Percentiles rank a stretch among this genome's conserved stretches.
Conservation (phyloP, 2,888 invertebrate genomes). For the Dascillus cervinus region DNA sequence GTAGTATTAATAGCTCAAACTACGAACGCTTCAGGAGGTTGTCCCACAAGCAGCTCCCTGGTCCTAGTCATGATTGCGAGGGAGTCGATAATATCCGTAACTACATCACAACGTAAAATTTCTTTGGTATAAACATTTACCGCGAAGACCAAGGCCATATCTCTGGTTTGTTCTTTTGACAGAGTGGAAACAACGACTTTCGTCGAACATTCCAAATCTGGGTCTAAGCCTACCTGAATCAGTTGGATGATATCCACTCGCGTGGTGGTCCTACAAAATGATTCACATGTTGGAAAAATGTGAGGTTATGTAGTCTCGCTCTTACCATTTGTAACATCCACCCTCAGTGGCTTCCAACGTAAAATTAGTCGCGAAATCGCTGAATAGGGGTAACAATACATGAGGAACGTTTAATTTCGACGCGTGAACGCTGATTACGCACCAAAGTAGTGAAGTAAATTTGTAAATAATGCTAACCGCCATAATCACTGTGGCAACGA, state of each 20-base stretch:
- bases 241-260: constrained; percentile 76
- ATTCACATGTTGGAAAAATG: constrained; percentile 7
- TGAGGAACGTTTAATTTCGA: constrained; percentile 84
- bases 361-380: constrained; percentile 78
- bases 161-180: constrained; percentile 63
- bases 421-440: constrained; percentile 13
- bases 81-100: constrained; percentile 77
- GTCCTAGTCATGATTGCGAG: constrained; percentile 89
- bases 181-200: constrained; percentile 67
- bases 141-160: constrained; percentile 80
- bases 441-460: too few relatives aligned
- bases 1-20: constrained; percentile 83
- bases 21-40: constrained; percentile 93
- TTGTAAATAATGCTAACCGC: too few relatives aligned
- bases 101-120: constrained; percentile 83
- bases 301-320: constrained; percentile 1
- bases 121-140: constrained; percentile 76
- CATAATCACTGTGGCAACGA: too few relatives aligned
- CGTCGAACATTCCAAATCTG: constrained; percentile 59
- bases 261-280: constrained; percentile 69
- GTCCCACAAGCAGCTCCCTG: constrained; percentile 86
- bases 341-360: constrained; percentile 77
- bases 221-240: constrained; percentile 59
- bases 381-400: constrained; percentile 85
- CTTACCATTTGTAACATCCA: constrained; percentile 91